phyloP scores from a whole-genome alignment of 2,888 invertebrate species.

The Drosophila lutescens region DNA sequence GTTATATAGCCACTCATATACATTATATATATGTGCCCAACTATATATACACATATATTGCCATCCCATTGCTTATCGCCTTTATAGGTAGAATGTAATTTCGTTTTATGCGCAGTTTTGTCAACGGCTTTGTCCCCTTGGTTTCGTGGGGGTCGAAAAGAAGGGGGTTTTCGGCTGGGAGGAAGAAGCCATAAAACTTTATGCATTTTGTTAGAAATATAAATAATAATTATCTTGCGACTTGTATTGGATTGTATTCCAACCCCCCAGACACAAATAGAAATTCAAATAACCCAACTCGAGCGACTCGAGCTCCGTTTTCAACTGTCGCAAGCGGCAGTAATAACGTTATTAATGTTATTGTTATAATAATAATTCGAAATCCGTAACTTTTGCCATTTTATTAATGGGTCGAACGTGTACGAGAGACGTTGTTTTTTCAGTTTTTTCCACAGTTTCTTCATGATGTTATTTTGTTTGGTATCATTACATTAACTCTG shows the following conservation, averaged over 20 bases:
- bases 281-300: constrained; percentile 31
- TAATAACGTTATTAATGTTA: constrained; percentile 76
- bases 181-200: constrained; percentile 70
- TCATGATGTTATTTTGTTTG: constrained; percentile 5
- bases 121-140: constrained; percentile 59
- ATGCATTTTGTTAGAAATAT: constrained; percentile 80
- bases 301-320: constrained; percentile 11
- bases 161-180: background rate
- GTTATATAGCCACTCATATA: constrained; percentile 43
- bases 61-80: constrained; percentile 46
- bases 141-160: constrained; percentile 11
- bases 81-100: constrained; percentile 68
- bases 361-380: constrained; percentile 79
- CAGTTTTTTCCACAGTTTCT: constrained; percentile 4
- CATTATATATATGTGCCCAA: constrained; percentile 32
- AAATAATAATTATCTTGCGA: constrained; percentile 77
- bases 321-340: constrained; percentile 48
- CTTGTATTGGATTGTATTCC: constrained; percentile 59
- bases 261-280: constrained; percentile 12
- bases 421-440: constrained; percentile 27
- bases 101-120: constrained; percentile 75
- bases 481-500: constrained; percentile 55
- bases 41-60: constrained; percentile 31
- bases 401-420: constrained; percentile 79
- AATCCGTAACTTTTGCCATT: constrained; percentile 80